Conservation (phyloP, 1,140 invertebrate genomes). For the Danaus plexippus region DNA sequence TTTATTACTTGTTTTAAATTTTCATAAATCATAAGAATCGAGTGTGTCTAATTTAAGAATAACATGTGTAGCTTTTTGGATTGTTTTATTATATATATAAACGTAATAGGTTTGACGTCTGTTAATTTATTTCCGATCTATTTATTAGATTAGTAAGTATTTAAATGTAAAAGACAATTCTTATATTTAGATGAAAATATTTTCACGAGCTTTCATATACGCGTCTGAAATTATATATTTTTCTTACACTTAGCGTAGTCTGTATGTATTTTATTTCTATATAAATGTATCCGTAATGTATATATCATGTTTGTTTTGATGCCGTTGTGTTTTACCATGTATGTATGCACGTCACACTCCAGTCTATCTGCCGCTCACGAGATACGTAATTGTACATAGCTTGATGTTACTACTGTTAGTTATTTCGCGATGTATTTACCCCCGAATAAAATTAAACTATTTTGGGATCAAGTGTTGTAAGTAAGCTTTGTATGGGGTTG, state of each 20-base stretch:
- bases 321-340: no score
- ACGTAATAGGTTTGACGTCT: slow-evolving; percentile 15
- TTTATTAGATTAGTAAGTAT: slow-evolving; percentile 37
- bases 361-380: not conserved
- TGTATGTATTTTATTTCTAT: slow-evolving; percentile 1
- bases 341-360: no score
- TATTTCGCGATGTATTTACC: slow-evolving; percentile 15
- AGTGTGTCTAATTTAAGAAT: slow-evolving; percentile 51
- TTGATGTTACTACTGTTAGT: slow-evolving; percentile 26
- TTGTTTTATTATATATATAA: slow-evolving; percentile 23
- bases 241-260: slow-evolving; percentile 63
- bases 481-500: slow-evolving; percentile 16
- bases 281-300: not conserved
- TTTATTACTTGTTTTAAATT: slow-evolving; percentile 33
- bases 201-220: slow-evolving; percentile 67
- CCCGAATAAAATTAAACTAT: slow-evolving; percentile 28
- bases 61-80: slow-evolving; percentile 16
- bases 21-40: slow-evolving; percentile 48
- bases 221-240: slow-evolving; percentile 65
- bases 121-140: slow-evolving; percentile 4
- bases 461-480: slow-evolving; percentile 57
- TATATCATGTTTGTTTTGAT: no score
- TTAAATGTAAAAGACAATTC: slow-evolving; percentile 65
- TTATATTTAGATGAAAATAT: slow-evolving; percentile 49
- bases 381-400: slow-evolving; percentile 20